Evolutionary conservation across 2,113 vertebrate genomes (phyloP), one percentile per base, ranked within the genome.

Genomic region (Heterotilapia buettikoferi): DNA sequence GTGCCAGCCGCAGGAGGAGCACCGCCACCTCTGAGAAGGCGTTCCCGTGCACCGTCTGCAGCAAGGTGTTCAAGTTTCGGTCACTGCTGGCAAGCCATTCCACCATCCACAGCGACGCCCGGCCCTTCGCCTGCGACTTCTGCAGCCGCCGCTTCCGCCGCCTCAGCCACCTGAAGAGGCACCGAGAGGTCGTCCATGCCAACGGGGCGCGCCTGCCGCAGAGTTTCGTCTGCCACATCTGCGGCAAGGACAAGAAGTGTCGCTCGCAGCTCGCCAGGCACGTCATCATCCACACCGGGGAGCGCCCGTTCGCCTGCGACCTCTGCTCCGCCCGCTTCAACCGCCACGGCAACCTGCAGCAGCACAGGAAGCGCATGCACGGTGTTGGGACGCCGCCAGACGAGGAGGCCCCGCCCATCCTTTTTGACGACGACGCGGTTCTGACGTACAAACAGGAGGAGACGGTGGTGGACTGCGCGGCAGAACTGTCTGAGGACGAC

Each of bases 221-320:
- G 85, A 92, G 59, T 54, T 94, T 94, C 26, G 1, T 95, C 24
- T 95, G 95, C 31, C 88, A 90, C 54, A 81, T 95, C 82, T 95
- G 95, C 1, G 95, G 95, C 43, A 87, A 92, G n/a, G 95, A 95
- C 93, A 95, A 95, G 86, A 95, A 95, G 80, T 95, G 92, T 45
- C 92, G 92, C 86, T 95, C 95, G 6, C 93, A 93, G 92, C 95
- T 95, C 3, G 89, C 89, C 50, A 50, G 95, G 2, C 95, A 95
- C 19, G 68, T 91, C 57, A 91, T 95, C 85, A 89, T 95, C 66
- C 95, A 95, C 91, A 94, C 94, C 0, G 94, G 93, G 1, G 95
- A 95, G 90, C 90, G 94, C 5, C 95, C 95, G 0, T 90, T 86
- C 4, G 43, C 71, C 87, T 95, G 95, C 5, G 90, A 95, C 24